Percentiles rank a stretch among this genome's conserved stretches.
Evolutionary conservation across 2,888 invertebrate genomes (phyloP).

Genomic region (Acleris sparsana): DNA sequence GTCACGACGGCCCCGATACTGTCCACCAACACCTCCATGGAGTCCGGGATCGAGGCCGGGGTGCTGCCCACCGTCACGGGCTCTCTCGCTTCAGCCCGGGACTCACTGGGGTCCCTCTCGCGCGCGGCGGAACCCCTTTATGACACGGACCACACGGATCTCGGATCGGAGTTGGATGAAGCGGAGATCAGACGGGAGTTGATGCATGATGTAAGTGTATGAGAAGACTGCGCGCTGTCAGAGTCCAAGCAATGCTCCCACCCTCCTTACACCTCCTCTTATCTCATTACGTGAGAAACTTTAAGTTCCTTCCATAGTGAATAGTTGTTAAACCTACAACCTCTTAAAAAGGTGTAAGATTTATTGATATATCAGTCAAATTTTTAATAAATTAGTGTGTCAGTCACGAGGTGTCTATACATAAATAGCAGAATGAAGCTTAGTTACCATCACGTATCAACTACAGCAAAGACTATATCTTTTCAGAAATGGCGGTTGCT

Average conservation of each 20-base stretch:
- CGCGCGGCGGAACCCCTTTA: slow-evolving; percentile 86
- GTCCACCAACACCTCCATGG: slow-evolving; percentile 82
- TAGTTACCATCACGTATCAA: background rate
- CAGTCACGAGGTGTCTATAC: too few relatives aligned
- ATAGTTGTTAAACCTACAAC: too few relatives aligned
- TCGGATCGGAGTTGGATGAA: slow-evolving; percentile 91
- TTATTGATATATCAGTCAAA: too few relatives aligned
- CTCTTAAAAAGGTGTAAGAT: too few relatives aligned
- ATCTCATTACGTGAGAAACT: too few relatives aligned
- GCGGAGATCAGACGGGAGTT: slow-evolving; percentile 89
- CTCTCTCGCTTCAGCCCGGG: slow-evolving; percentile 82
- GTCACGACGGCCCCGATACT: slow-evolving; percentile 70
- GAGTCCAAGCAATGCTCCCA: too few relatives aligned
- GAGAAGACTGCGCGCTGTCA: too few relatives aligned
- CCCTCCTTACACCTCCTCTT: too few relatives aligned
- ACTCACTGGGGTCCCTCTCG: slow-evolving; percentile 84
- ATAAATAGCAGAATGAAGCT: too few relatives aligned
- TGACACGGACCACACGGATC: slow-evolving; percentile 91
- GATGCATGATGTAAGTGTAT: slow-evolving; percentile 89
- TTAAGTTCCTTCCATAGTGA: too few relatives aligned
- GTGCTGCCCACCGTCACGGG: slow-evolving; percentile 89
- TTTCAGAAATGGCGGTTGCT: slow-evolving; percentile 95
- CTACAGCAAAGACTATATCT: slow-evolving; percentile 41
- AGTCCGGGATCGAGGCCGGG: slow-evolving; percentile 87
- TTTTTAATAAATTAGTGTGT: too few relatives aligned